Conservation (phyloP, 2,113 vertebrate genomes). For the Sapajus apella region DNA sequence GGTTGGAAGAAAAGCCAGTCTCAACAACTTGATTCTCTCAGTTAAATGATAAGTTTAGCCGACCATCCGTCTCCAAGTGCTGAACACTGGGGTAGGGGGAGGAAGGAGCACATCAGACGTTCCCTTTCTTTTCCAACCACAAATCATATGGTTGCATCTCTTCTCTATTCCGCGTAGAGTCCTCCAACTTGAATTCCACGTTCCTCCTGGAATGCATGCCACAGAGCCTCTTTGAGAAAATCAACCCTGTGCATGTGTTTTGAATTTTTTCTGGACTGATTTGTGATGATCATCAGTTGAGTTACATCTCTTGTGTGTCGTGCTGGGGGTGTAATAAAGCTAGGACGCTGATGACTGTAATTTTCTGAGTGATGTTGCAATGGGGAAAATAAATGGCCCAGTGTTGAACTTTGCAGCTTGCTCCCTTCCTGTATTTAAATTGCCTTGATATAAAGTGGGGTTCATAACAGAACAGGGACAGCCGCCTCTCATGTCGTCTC, state of each 20-base stretch:
- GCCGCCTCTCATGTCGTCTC: constrained; percentile 64
- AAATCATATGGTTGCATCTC: constrained; percentile 60
- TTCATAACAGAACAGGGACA: constrained; percentile 68
- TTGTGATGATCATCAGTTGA: constrained; percentile 70
- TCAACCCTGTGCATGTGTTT: constrained; percentile 60
- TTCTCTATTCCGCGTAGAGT: not conserved
- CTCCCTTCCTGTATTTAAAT: constrained; percentile 82
- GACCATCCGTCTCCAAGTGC: constrained; percentile 73
- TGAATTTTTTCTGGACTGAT: constrained; percentile 63
- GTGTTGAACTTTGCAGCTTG: constrained; percentile 83
- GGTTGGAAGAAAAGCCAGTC: constrained; percentile 80
- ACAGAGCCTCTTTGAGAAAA: constrained; percentile 51
- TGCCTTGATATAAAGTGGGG: constrained; percentile 74
- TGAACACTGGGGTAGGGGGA: constrained; percentile 10
- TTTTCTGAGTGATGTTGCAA: constrained; percentile 84
- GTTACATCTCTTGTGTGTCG: constrained; percentile 71
- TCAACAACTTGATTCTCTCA: constrained; percentile 77
- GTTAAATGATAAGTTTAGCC: constrained; percentile 72
- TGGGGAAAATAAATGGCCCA: constrained; percentile 76
- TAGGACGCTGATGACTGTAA: constrained; percentile 73
- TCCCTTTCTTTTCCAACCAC: constrained; percentile 62
- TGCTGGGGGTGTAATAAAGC: constrained; percentile 69
- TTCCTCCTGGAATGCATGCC: constrained; percentile 45
- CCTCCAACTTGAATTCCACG: constrained; percentile 43
- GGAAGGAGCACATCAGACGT: constrained; percentile 9